Percentiles rank a stretch among this genome's conserved stretches.
These are phyloP conservation scores for Enteromius anoplus DNA, from an alignment of 2,797 vertebrate species.

Conservation along the genomic window DNA sequence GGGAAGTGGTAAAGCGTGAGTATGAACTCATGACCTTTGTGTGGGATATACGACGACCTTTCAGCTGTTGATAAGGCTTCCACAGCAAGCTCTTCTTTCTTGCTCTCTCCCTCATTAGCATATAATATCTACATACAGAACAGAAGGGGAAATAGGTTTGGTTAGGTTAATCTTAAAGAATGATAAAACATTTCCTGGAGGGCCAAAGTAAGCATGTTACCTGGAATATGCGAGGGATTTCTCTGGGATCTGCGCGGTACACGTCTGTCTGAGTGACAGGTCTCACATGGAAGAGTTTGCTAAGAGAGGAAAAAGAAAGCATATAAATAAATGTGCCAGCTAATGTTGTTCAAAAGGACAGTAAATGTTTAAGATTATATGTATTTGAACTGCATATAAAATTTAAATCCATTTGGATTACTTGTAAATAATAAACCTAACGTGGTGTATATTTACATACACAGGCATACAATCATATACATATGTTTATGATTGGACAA, in stretches of 20 bases:
- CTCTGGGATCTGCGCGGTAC: constrained; percentile 92
- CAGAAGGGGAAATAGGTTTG: neutral
- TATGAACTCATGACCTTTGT: constrained; percentile 98
- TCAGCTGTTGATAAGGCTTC: constrained; percentile 80
- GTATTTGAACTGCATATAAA: neutral
- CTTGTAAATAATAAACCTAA: neutral
- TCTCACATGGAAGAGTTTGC: constrained; percentile 96
- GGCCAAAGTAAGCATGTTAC: constrained; percentile 68
- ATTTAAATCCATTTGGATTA: neutral
- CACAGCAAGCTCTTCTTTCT: constrained; percentile 86
- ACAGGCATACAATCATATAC: neutral
- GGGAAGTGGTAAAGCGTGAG: constrained; percentile 97
- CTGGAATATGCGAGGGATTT: constrained; percentile 99
- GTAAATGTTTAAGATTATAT: neutral
- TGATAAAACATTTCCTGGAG: neutral
- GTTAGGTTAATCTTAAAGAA: neutral
- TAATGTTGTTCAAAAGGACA: neutral
- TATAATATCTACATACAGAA: constrained; percentile 85
- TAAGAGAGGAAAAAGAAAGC: constrained; percentile 57
- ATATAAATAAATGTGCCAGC: neutral
- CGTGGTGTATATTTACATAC: neutral
- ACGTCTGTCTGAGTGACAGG: constrained; percentile 97
- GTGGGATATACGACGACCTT: constrained; percentile 87
- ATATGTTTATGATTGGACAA: too few relatives aligned
- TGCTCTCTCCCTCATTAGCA: constrained; percentile 95